Base-by-base conservation (phyloP, 23 tunicate genomes). In the Halocynthia aurantium region DNA sequence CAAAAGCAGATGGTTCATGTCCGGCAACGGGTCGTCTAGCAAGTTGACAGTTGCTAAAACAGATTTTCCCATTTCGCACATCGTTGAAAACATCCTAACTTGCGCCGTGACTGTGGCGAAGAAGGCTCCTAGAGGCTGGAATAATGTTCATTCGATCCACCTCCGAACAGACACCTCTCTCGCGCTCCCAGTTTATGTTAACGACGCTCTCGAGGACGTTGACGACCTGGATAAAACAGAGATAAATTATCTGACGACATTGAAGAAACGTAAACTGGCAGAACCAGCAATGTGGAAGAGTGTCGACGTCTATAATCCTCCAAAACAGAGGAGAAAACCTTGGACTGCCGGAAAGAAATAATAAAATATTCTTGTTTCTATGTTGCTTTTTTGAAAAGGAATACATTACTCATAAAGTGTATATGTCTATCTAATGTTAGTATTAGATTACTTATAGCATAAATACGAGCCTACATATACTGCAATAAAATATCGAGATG, bases 101-200 rank as follows among this genome's bases (percentile, higher is more conserved):
- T 74, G 78, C 55, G 78, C 78, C 17, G 78, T 74, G 10, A 64
- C 31, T 50, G 56, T 74, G 8, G 78, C 78, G 22, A 74, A 54
- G 55, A 51, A 11, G 10, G 62, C 64, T 54, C 78, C 78, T 0
- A 74, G 78, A 54, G 78, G 78, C 12, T 74, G 78, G 78, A 74
- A 74, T 6, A 74, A 74, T 5, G 78, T 74, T 0, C 19, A 64
- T 11, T 20, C 68, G 9, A 21, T 74, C 31, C 56, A 74, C 5
- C 20, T 74, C 63, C 5, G 31, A 22, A 74, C 78, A 8, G 67
- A 74, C 57, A 52, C 12, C 13, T 74, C 78, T 53, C n/a, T 74
- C 22, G 78, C 67, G 5, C 64, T 74, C 8, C 78, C 78, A 52
- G 64, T 74, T 8, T 74, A 54, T 54, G 55, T 13, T 64, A 74